Base-by-base conservation (phyloP, 2,888 invertebrate genomes). In the Drosophila paracracens region DNA sequence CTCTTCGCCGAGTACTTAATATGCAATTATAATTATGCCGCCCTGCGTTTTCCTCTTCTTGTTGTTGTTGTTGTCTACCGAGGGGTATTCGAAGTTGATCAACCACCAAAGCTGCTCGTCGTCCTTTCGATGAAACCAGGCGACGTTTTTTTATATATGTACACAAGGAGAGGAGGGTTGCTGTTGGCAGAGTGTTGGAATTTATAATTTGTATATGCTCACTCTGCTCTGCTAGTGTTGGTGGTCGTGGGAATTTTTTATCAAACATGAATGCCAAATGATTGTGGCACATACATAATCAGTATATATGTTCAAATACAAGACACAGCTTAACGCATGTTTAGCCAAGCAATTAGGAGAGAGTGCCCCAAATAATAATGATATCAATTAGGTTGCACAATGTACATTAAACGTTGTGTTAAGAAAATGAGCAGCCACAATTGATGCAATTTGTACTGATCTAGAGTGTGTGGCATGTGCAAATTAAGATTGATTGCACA, bases 11-110 rank as follows among this genome's bases (percentile, higher is more conserved):
- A 87, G 79, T 84, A 87, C 82, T 84, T 82, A 81, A 89, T 84
- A 87, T 84, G 76, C 84, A 88, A 80, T 90, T 90, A 89, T 89
- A 89, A 90, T 89, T 87, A 90, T 89, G 87, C 83, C 76, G 90
- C 81, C 89, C 82, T 74, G 79, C 71, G 63, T 72, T 72, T 46
- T 46, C 8, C 4, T 25, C 16, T 66, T 81, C 89, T 50, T 50
- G 27, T 40, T 38, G 27, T 21, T 53, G 25, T 27, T 54, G 36
- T 38, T 29, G 40, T 40, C 57, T 57, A 21, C 29, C 54, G 51
- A 59, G 67, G 70, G 76, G 58, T 63, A 68, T 56, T 58, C 51
- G 43, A 21, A 62, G 67, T 53, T 70, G 71, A 90, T 75, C 87
- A 85, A 87, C 85, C 85, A 83, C 87, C 75, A 71, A 64, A 69